Base-by-base conservation (phyloP, 2,888 invertebrate species). In the Trilocha varians region DNA sequence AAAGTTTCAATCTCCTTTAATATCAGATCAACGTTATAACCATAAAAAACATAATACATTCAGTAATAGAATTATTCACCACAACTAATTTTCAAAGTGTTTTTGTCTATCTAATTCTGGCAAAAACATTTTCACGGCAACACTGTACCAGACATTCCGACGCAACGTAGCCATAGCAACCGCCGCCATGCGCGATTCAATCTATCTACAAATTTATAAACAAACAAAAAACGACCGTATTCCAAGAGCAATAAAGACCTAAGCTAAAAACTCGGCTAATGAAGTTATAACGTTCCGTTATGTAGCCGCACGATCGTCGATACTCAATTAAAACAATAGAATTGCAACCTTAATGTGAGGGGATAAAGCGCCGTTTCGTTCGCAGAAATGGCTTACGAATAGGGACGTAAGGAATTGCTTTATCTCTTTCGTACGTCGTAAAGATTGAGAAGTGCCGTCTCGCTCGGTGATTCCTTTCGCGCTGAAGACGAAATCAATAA, bases 121-220 rank as follows among this genome's bases (percentile, higher is more conserved):
- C 71, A 71, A 78, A 74, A 76, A 74, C 70, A 62, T 62, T 62
- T 65, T 55, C 58, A 55, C 63, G 69, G 73, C 68, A 78, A 71
- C 76, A 68, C 77, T 66, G 70, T 38, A 38, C 38, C 42, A 53
- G 62, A 74, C 76, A 80, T 80, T 80, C 80, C 78, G 76, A 70
- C 73, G 74, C 71, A 69, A 63, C 62, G 88, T 89, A 83, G 78
- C 87, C 85, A 89, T 89, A 82, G 87, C 75, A 80, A 89, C 88
- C 74, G 67, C 54, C 71, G 60, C 59, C 59, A 59, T 64, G 61
- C 66, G 49, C 53, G 65, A 56, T 57, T 57, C 59, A 52, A 59
- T 62, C 62, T 69, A 65, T 63, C 66, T 65, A 55, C 65, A 61
- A 59, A 56, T 40, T 53, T 52, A 56, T 44, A 53, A 50, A 47